Conservation (phyloP, 2,113 vertebrate genomes). For the Chaenocephalus aceratus region DNA sequence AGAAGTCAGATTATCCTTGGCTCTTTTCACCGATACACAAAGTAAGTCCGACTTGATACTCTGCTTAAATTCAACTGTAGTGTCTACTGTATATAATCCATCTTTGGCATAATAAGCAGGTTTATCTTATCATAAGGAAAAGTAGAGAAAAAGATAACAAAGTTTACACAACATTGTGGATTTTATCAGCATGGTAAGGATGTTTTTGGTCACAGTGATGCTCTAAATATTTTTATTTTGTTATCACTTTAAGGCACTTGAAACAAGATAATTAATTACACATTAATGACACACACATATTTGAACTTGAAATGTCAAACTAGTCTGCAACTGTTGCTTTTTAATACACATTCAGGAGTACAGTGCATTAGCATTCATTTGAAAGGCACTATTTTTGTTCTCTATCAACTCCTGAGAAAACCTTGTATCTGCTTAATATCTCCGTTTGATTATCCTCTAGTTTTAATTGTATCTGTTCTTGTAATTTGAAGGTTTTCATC, state of each 20-base stretch:
- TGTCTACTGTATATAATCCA: not conserved
- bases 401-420: not conserved
- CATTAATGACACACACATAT: not conserved
- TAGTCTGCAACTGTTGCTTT: not conserved
- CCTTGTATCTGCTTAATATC: not conserved
- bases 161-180: not conserved
- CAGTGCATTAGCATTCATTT: not conserved
- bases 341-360: not conserved
- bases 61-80: not conserved
- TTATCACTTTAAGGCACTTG: not conserved
- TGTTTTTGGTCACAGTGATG: not conserved
- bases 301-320: not conserved
- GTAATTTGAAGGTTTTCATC: no score
- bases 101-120: not conserved
- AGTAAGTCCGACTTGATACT: constrained; percentile 40
- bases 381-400: not conserved
- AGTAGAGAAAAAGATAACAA: not conserved
- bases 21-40: constrained; percentile 20
- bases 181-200: not conserved
- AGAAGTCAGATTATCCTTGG: constrained; percentile 21
- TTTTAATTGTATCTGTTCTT: not conserved
- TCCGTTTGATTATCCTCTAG: not conserved
- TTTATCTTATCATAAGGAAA: not conserved
- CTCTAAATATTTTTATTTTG: not conserved
- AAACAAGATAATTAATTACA: not conserved